phyloP scores from a whole-genome alignment of 2,113 vertebrate genomes.

The Caloenas nicobarica region DNA sequence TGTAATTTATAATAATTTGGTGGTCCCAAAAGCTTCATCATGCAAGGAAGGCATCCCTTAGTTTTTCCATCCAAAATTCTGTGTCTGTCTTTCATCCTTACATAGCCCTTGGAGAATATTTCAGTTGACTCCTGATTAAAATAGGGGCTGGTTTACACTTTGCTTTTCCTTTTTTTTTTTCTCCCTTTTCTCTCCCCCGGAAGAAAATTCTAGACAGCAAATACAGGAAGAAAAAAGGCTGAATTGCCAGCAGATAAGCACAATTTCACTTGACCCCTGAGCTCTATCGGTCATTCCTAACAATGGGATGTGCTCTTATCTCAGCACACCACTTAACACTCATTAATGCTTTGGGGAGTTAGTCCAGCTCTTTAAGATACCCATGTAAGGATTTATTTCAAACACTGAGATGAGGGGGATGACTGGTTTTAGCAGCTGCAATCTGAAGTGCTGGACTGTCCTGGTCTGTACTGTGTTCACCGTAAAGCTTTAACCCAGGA shows the following conservation, averaged over 20 bases:
- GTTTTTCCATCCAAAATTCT: conserved; percentile 12
- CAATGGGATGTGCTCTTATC: conserved; percentile 67
- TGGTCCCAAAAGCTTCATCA: not conserved
- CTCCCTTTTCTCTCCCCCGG: too few species aligned
- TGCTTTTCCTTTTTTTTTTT: not conserved
- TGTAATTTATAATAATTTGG: not conserved
- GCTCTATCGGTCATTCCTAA: conserved; percentile 48
- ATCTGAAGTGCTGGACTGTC: not conserved
- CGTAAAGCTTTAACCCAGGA: not conserved
- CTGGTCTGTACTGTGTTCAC: conserved; percentile 21
- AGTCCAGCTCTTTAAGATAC: conserved; percentile 49
- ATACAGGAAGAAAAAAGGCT: conserved; percentile 39
- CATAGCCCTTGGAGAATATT: not conserved
- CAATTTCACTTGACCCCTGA: conserved; percentile 65
- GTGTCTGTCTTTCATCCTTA: conserved; percentile 29
- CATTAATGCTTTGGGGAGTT: conserved; percentile 67
- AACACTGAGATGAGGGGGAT: conserved; percentile 36
- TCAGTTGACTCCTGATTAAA: not conserved
- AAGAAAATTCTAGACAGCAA: conserved; percentile 47
- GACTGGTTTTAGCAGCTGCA: conserved; percentile 25
- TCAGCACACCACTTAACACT: conserved; percentile 67
- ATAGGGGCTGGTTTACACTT: conserved; percentile 17
- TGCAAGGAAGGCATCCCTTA: not conserved
- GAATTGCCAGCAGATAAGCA: conserved; percentile 59
- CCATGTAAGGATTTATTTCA: conserved; percentile 70